These are phyloP conservation scores for Camarhynchus parvulus DNA, from an alignment of 2,113 vertebrate genomes.

Conservation along the genomic window DNA sequence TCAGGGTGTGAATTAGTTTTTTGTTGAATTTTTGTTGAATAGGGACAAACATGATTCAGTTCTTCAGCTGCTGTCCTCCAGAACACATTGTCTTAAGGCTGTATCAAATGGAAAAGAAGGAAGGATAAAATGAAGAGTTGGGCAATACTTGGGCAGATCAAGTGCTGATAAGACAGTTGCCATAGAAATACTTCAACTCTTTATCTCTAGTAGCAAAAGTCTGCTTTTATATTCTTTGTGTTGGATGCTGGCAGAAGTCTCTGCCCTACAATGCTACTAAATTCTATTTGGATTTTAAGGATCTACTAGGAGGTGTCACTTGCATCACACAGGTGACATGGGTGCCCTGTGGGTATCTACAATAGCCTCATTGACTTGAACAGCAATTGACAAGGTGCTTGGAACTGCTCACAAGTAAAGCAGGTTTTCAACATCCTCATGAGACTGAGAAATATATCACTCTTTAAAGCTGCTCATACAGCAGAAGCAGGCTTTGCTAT, in stretches of 20 bases:
- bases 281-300: not conserved
- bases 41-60: not conserved
- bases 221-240: not conserved
- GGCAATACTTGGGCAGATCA: not conserved
- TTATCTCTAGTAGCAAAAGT: not conserved
- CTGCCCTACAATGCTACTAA: not conserved
- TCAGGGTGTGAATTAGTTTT: not conserved
- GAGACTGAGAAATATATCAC: not conserved
- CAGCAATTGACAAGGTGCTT: not conserved
- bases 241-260: not conserved
- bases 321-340: not conserved
- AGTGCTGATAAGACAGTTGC: not conserved
- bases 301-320: not conserved
- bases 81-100: not conserved
- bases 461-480: not conserved
- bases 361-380: not conserved
- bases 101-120: not conserved
- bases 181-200: not conserved
- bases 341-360: not conserved
- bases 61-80: not conserved
- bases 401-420: not conserved
- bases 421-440: not conserved
- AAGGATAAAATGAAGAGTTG: not conserved
- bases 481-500: conserved; percentile 11
- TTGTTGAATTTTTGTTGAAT: not conserved